Percentiles rank a stretch among this genome's conserved stretches.
phyloP scores from a whole-genome alignment of 2,113 vertebrate species.

The Strix aluco region DNA sequence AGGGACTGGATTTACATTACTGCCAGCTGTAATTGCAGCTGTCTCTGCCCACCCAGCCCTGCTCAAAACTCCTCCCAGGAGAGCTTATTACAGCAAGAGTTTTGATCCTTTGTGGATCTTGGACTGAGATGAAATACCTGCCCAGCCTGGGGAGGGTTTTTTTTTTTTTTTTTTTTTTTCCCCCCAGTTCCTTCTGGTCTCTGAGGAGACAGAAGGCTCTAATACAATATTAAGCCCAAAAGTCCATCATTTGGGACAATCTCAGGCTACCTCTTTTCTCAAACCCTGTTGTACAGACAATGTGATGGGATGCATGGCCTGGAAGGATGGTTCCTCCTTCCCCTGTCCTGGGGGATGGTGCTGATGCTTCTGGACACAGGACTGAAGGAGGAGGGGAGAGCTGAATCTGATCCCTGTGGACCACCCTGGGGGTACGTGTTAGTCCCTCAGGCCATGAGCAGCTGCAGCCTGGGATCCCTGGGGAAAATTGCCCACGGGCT shows the following conservation, averaged over 20 bases:
- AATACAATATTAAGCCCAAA: neutral
- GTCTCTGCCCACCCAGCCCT: neutral
- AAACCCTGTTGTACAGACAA: too few relatives aligned
- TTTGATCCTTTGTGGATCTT: neutral
- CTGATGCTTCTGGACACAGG: neutral
- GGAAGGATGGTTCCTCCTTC: neutral
- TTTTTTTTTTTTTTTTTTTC: too few relatives aligned
- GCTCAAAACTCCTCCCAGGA: neutral
- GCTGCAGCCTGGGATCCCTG: too few relatives aligned
- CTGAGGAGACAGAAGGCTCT: neutral
- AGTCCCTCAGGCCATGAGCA: neutral
- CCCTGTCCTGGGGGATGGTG: rapidly evolving
- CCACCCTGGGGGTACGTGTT: too few relatives aligned
- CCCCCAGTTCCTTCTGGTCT: neutral
- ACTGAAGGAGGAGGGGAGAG: neutral
- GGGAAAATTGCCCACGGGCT: neutral
- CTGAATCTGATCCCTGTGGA: rapidly evolving
- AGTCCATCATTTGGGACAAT: neutral
- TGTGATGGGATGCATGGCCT: neutral
- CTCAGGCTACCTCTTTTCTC: neutral
- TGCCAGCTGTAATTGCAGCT: neutral
- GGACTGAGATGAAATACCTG: neutral
- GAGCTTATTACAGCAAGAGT: neutral
- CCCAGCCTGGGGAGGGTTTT: neutral
- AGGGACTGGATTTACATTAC: neutral